Evolutionary conservation across 2,797 vertebrate genomes (phyloP).

Genomic region (Hemibagrus guttatus): DNA sequence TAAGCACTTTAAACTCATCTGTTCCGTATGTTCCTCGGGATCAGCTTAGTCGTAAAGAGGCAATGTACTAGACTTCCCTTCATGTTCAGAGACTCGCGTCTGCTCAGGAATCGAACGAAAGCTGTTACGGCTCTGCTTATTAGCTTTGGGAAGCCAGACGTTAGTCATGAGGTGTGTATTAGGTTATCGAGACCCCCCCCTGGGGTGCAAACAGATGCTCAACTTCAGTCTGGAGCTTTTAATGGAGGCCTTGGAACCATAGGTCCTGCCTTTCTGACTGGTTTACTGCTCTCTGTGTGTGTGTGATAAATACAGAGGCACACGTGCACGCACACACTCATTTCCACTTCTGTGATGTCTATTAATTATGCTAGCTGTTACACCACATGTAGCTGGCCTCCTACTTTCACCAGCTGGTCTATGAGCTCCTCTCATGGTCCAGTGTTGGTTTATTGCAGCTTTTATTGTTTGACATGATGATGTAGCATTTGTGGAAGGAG

Average conservation of each 20-base stretch:
- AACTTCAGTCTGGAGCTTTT: slow-evolving; percentile 24
- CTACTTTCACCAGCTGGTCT: background rate
- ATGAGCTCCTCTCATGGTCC: background rate
- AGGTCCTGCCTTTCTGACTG: slow-evolving; percentile 19
- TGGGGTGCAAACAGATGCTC: slow-evolving; percentile 28
- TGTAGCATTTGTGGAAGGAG: background rate
- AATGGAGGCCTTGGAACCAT: slow-evolving; percentile 21
- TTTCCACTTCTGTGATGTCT: background rate
- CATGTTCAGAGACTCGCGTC: slow-evolving; percentile 36
- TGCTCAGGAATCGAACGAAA: slow-evolving; percentile 33
- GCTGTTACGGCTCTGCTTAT: slow-evolving; percentile 43
- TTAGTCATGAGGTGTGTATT: slow-evolving; percentile 29
- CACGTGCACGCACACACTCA: background rate
- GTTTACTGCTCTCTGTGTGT: background rate
- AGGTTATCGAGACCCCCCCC: slow-evolving; percentile 19
- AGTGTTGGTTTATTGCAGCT: background rate
- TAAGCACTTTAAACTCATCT: slow-evolving; percentile 35
- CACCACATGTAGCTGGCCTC: background rate
- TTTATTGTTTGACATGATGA: background rate
- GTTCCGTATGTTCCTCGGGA: slow-evolving; percentile 48
- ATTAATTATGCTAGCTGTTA: background rate
- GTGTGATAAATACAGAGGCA: background rate
- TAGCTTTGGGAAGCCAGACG: slow-evolving; percentile 25
- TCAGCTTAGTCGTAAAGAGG: slow-evolving; percentile 23
- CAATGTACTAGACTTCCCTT: slow-evolving; percentile 26